phyloP scores from a whole-genome alignment of 1,140 invertebrate species.

The Zophobas morio region DNA sequence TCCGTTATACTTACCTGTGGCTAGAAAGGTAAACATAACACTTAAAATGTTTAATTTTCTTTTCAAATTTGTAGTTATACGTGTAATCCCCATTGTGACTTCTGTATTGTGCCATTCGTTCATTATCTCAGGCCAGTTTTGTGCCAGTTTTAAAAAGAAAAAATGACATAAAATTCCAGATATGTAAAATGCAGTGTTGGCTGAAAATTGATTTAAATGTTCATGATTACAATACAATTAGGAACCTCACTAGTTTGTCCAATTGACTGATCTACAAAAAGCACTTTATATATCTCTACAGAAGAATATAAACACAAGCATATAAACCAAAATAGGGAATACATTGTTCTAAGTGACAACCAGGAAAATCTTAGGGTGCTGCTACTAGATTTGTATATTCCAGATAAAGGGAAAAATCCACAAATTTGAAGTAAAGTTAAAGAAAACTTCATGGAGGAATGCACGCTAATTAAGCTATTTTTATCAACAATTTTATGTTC shows the following conservation, averaged over 20 bases:
- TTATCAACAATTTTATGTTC: neutral
- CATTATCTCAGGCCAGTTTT: slow-evolving; percentile 24
- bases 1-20: neutral
- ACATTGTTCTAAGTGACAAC: neutral
- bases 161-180: neutral
- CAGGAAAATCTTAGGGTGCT: neutral
- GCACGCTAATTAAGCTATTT: neutral
- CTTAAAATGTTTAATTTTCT: slow-evolving; percentile 28
- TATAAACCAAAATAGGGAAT: neutral
- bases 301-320: neutral
- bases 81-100: neutral
- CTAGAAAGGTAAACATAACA: neutral
- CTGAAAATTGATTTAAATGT: neutral
- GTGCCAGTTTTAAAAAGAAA: slow-evolving; percentile 10
- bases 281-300: neutral
- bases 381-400: neutral
- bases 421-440: slow-evolving; percentile 8
- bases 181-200: neutral
- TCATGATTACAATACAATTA: neutral
- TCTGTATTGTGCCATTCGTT: slow-evolving; percentile 9
- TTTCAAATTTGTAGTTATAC: slow-evolving; percentile 6
- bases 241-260: too few relatives aligned
- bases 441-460: neutral
- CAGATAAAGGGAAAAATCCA: slow-evolving; percentile 6
- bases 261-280: too few relatives aligned